Base-by-base conservation (phyloP, 2,888 invertebrate species). In the Metallyticus violacea region DNA sequence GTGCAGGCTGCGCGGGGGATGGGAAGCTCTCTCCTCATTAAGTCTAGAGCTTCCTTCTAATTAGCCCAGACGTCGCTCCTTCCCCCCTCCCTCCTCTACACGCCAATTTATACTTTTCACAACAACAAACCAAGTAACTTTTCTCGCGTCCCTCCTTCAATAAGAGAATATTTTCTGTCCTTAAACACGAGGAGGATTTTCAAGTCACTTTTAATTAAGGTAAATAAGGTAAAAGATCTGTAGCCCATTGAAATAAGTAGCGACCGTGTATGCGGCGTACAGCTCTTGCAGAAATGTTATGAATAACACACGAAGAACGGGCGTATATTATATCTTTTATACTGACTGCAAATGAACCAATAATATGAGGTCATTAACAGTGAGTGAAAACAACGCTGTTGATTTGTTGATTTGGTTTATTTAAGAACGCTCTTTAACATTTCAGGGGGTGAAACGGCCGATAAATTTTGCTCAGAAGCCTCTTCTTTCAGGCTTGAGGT, bases 201-300 rank as follows among this genome's bases (percentile, higher is more conserved):
- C 78, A 86, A 86, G 83, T 86, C 82, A 62, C 83, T 83, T 86
- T 86, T 86, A 86, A 86, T 86, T 86, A 86, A 83, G 83, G 86
- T 86, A 83, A 86, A 87, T 85, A 84, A 85, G 82, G 85, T 85
- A 83, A 83, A 76, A 81, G 81, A 81, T 81, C 81, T 81, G 81
- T 81, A 81, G 30, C 81, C 81, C 81, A 83, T 83, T 77, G 77
- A 77, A 77, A 28, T 28, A 82, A 82, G 82, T 62, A 76, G 62
- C 28, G 29, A 30, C 30, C 22, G 81, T n/a, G 29, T n/a, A n/a
- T n/a, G n/a, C n/a, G n/a, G n/a, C n/a, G n/a, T 30, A 81, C 81
- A 25, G n/a, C 27, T 26, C 7, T 27, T 28, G 26, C 22, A 79
- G 27, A 79, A 79, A 62, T 62, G 40, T 62, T 62, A 15, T 62